phyloP scores from a whole-genome alignment of 2,113 vertebrate genomes.

The Geococcyx californianus region DNA sequence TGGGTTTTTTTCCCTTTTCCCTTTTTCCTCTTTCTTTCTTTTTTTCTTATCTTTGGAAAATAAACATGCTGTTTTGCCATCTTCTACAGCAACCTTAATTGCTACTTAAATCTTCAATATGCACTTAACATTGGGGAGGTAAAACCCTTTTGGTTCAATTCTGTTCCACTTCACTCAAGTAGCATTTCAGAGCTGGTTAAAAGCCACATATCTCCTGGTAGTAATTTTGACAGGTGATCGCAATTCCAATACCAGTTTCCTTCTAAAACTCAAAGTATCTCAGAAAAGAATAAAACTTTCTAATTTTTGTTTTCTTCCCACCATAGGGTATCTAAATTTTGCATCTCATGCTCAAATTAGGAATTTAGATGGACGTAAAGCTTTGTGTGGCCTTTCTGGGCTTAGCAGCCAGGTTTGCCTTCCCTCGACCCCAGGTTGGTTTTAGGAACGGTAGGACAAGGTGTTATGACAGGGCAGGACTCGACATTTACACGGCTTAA shows the following conservation, averaged over 20 bases:
- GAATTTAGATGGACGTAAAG: rapidly evolving
- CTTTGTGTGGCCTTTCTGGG: neutral
- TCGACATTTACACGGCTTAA: rapidly evolving
- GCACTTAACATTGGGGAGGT: constrained; percentile 70
- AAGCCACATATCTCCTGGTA: neutral
- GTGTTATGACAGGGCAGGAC: rapidly evolving
- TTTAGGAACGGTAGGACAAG: neutral
- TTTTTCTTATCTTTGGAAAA: constrained; percentile 3
- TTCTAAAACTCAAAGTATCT: neutral
- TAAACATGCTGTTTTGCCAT: constrained; percentile 46
- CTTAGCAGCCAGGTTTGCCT: neutral
- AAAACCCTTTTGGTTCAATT: constrained; percentile 61
- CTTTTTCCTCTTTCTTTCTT: neutral
- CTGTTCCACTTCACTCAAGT: constrained; percentile 60
- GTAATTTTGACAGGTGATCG: constrained; percentile 6
- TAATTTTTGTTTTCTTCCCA: rapidly evolving
- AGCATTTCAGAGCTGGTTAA: constrained; percentile 62
- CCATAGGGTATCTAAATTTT: rapidly evolving
- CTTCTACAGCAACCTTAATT: constrained; percentile 73
- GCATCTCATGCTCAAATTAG: rapidly evolving
- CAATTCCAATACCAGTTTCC: neutral
- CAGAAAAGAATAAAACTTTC: neutral
- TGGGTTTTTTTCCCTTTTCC: neutral
- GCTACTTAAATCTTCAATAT: constrained; percentile 74
- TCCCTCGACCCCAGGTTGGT: rapidly evolving